Conservation (phyloP, 2,113 vertebrate genomes). For the Ammodytes marinus region DNA sequence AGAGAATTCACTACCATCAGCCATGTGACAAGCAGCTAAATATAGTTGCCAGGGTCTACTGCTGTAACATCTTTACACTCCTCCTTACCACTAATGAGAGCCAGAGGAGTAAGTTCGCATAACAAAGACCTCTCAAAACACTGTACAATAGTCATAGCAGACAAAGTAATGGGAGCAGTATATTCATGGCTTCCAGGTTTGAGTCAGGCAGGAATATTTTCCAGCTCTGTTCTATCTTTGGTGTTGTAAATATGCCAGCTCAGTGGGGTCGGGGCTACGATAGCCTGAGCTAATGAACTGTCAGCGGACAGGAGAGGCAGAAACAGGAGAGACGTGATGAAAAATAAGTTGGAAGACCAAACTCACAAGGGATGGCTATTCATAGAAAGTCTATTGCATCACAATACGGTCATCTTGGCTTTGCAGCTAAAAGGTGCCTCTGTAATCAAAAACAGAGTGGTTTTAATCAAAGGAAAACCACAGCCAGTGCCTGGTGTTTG, state of each 20-base stretch:
- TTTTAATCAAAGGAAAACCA: slow-evolving; percentile 43
- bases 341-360: slow-evolving; percentile 30
- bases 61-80: slow-evolving; percentile 28
- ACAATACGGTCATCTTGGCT: slow-evolving; percentile 33
- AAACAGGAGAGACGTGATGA: not conserved
- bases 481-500: slow-evolving; percentile 7
- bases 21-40: slow-evolving; percentile 61
- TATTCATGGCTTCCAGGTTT: slow-evolving; percentile 18
- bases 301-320: slow-evolving; percentile 38
- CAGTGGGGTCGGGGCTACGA: slow-evolving; percentile 45
- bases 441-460: slow-evolving; percentile 42
- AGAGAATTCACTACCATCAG: slow-evolving; percentile 55
- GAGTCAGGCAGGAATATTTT: slow-evolving; percentile 15
- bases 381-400: slow-evolving; percentile 38
- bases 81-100: slow-evolving; percentile 1
- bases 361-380: slow-evolving; percentile 15
- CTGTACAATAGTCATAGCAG: not conserved
- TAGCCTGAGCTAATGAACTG: slow-evolving; percentile 66
- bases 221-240: slow-evolving; percentile 57
- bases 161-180: slow-evolving; percentile 6
- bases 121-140: slow-evolving; percentile 10
- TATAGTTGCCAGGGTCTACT: slow-evolving; percentile 28
- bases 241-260: slow-evolving; percentile 53
- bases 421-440: slow-evolving; percentile 18
- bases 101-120: not conserved